Percentiles rank a stretch among this genome's conserved stretches.
phyloP scores from a whole-genome alignment of 1,140 invertebrate genomes.

The Drosophila sulfurigaster region DNA sequence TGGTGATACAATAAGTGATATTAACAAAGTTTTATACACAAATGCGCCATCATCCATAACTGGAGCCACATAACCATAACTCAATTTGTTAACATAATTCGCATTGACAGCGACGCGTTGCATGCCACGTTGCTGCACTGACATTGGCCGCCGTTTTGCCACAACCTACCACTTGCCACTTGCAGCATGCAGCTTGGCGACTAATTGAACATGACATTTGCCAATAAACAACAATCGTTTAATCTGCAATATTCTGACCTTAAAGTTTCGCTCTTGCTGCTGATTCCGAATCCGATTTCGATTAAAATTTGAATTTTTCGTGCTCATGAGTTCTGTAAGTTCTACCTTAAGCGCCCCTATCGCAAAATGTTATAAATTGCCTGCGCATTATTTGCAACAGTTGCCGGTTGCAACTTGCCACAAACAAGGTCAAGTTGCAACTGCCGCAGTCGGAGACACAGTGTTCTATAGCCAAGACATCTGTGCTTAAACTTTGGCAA shows the following conservation, averaged over 20 bases:
- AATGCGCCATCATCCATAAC: constrained; percentile 50
- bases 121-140: constrained; percentile 48
- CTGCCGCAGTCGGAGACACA: background rate
- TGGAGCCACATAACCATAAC: constrained; percentile 31
- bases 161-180: constrained; percentile 37
- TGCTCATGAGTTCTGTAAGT: background rate
- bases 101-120: constrained; percentile 52
- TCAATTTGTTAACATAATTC: constrained; percentile 61
- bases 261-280: constrained; percentile 15
- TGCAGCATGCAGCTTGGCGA: constrained; percentile 32
- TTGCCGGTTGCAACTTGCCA: constrained; percentile 28
- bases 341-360: constrained; percentile 23
- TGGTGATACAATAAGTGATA: constrained; percentile 1
- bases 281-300: background rate
- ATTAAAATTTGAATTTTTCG: background rate
- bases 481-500: constrained; percentile 1
- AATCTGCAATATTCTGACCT: constrained; percentile 65
- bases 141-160: constrained; percentile 31
- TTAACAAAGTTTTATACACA: constrained; percentile 3
- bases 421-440: constrained; percentile 68
- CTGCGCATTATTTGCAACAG: constrained; percentile 25
- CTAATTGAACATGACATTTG: constrained; percentile 81
- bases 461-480: constrained; percentile 7
- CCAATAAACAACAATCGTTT: constrained; percentile 79
- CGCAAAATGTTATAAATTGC: constrained; percentile 58